phyloP scores from a whole-genome alignment of 2,888 invertebrate species.

The Gymnocheta viridis region DNA sequence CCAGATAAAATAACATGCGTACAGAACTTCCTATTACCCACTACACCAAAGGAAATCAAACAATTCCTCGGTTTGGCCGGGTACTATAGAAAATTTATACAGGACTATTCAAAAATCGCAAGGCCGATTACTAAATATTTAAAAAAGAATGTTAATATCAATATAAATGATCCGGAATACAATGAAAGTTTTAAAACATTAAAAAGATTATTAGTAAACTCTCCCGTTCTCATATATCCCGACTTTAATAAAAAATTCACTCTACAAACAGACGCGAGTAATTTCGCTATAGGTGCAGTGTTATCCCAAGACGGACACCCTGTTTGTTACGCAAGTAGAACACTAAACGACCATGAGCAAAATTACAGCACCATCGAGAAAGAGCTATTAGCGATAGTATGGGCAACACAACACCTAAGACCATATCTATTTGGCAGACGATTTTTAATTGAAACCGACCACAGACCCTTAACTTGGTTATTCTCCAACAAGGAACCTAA shows the following conservation, averaged over 20 bases:
- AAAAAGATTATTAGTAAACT: too few species aligned
- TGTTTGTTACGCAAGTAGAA: constrained; percentile 49
- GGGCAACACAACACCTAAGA: constrained; percentile 37
- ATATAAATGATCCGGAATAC: constrained; percentile 28
- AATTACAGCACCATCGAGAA: constrained; percentile 60
- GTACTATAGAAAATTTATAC: too few species aligned
- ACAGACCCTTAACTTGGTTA: not conserved
- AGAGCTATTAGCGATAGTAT: too few species aligned
- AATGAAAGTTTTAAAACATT: too few species aligned
- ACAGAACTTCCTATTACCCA: constrained; percentile 49
- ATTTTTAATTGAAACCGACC: too few species aligned
- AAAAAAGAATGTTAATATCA: constrained; percentile 11
- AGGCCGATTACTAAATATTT: not conserved
- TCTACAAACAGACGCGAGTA: constrained; percentile 36
- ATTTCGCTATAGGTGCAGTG: constrained; percentile 50
- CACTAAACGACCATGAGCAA: constrained; percentile 15
- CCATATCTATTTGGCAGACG: constrained; percentile 41
- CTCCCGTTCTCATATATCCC: too few species aligned
- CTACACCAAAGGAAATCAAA: constrained; percentile 53
- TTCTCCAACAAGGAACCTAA: not conserved
- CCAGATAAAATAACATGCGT: constrained; percentile 35
- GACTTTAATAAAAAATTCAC: constrained; percentile 36
- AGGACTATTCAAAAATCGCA: constrained; percentile 38
- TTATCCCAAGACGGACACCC: constrained; percentile 41
- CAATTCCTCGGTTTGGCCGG: too few species aligned